phyloP scores from a whole-genome alignment of 2,888 invertebrate genomes.

The Catocala nupta region DNA sequence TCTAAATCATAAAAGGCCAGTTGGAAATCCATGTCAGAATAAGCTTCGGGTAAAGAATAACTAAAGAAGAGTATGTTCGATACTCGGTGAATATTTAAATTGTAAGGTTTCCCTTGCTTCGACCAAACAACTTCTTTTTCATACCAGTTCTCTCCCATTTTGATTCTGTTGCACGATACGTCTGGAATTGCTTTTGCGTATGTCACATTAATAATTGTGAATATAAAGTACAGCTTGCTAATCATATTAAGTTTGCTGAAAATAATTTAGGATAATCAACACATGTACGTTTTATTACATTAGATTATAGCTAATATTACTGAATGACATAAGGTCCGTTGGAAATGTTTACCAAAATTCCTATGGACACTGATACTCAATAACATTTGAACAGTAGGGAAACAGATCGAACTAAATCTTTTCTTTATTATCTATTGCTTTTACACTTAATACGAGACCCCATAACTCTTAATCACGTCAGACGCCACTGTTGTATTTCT shows the following conservation, averaged over 20 bases:
- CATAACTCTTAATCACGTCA: too few relatives aligned
- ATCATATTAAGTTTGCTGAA: constrained; percentile 42
- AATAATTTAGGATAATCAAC: background rate
- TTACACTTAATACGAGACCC: too few relatives aligned
- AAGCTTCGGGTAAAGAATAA: constrained; percentile 63
- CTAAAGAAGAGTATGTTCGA: constrained; percentile 71
- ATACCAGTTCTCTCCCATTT: constrained; percentile 66
- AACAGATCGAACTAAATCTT: too few relatives aligned
- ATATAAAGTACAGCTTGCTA: constrained; percentile 32
- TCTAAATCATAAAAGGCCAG: constrained; percentile 64
- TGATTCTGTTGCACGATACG: constrained; percentile 60
- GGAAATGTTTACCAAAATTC: too few relatives aligned
- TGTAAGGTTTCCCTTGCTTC: constrained; percentile 64
- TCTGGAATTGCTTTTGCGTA: constrained; percentile 38
- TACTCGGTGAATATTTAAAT: constrained; percentile 64
- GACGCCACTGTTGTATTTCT: too few relatives aligned
- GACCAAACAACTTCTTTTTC: constrained; percentile 62
- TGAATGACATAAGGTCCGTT: constrained; percentile 6
- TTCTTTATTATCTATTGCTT: too few relatives aligned
- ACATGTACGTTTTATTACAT: too few relatives aligned
- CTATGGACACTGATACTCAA: too few relatives aligned
- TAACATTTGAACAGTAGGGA: too few relatives aligned
- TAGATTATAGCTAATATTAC: too few relatives aligned
- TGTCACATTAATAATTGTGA: constrained; percentile 17
- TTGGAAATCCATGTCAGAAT: constrained; percentile 70